A percentile compares a stretch with the other conserved stretches of the same genome.
These are phyloP conservation scores for Zeus faber DNA, from an alignment of 2,113 vertebrate species.

Conservation along the genomic window DNA sequence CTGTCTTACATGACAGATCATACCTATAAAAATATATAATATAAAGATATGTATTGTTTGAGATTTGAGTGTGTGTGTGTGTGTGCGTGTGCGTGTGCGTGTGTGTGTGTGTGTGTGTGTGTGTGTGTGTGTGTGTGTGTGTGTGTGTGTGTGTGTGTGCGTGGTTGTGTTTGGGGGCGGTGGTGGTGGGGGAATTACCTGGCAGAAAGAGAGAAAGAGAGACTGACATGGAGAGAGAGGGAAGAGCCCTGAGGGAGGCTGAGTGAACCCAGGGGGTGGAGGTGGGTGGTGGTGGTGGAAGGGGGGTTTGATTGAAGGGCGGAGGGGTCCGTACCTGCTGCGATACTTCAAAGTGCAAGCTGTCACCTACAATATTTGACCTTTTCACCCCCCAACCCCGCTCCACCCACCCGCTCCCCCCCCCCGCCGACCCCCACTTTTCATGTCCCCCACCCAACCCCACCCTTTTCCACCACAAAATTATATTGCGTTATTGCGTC, in stretches of 20 bases:
- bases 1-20: too few species aligned
- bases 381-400: slow-evolving; percentile 39
- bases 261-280: not conserved
- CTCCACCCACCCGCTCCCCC: too few species aligned
- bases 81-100: slow-evolving; percentile 27
- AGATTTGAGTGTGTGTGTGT: too few species aligned
- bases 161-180: not conserved
- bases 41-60: too few species aligned
- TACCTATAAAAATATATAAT: too few species aligned
- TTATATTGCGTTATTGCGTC: too few species aligned
- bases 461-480: too few species aligned
- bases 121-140: slow-evolving; percentile 3
- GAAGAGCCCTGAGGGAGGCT: slow-evolving; percentile 30
- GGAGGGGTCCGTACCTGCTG: slow-evolving; percentile 48
- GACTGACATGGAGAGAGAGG: not conserved
- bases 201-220: not conserved
- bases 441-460: too few species aligned
- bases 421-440: too few species aligned
- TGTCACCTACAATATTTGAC: slow-evolving; percentile 67
- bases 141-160: not conserved
- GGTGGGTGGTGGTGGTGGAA: slow-evolving; percentile 29
- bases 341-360: slow-evolving; percentile 66
- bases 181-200: not conserved
- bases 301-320: slow-evolving; percentile 27
- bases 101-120: slow-evolving; percentile 20